Evolutionary conservation across 2,888 invertebrate genomes (phyloP).

Genomic region (Drosophila histrio): DNA sequence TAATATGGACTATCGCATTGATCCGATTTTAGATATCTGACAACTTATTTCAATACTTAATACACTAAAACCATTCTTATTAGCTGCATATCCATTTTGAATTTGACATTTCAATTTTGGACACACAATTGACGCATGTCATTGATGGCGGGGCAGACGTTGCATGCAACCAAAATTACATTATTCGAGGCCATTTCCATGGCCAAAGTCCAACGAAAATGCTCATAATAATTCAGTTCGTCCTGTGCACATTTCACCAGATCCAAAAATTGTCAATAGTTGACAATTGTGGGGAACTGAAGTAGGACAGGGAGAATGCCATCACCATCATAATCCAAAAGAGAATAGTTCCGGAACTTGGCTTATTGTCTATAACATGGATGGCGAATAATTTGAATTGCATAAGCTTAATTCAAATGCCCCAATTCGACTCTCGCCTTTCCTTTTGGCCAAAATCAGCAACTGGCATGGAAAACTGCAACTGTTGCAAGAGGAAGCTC

Average conservation of each 20-base stretch:
- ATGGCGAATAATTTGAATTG: slow-evolving; percentile 37
- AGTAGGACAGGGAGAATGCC: not conserved
- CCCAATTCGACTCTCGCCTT: not conserved
- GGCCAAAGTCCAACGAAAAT: not conserved
- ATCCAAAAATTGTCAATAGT: slow-evolving; percentile 20
- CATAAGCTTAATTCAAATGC: not conserved
- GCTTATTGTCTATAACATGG: slow-evolving; percentile 18
- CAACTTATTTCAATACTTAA: too few relatives aligned
- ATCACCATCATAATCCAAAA: not conserved
- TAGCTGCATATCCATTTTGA: not conserved
- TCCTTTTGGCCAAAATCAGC: not conserved
- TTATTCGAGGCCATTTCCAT: not conserved
- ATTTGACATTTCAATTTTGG: slow-evolving; percentile 3
- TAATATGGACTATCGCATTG: too few relatives aligned
- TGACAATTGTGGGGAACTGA: slow-evolving; percentile 20
- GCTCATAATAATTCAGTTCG: slow-evolving; percentile 10
- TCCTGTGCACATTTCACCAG: not conserved
- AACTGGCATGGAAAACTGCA: not conserved
- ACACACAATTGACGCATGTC: not conserved
- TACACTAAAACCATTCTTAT: not conserved
- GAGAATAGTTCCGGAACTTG: not conserved
- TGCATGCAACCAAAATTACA: slow-evolving; percentile 1
- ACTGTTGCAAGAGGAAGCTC: not conserved
- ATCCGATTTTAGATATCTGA: too few relatives aligned
- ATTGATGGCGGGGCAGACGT: not conserved